Evolutionary conservation across 2,113 vertebrate genomes (phyloP).

Genomic region (Mesoclemmys tuberculata): DNA sequence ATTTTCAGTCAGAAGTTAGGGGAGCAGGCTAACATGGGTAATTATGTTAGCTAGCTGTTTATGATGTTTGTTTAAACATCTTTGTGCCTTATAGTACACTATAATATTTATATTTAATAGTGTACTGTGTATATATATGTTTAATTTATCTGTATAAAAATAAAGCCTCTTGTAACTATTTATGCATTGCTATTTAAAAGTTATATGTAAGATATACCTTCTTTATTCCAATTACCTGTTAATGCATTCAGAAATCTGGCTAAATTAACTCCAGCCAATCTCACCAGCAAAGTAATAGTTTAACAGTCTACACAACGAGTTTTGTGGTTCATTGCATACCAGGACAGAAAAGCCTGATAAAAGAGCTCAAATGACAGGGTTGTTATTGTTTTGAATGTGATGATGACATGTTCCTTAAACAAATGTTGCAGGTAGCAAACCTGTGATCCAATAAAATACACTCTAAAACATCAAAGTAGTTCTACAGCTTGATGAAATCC

Average conservation of each 20-base stretch:
- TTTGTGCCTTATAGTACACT: background rate
- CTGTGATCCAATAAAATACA: slow-evolving; percentile 60
- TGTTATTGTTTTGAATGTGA: slow-evolving; percentile 58
- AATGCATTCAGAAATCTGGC: background rate
- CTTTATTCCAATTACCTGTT: too few species aligned
- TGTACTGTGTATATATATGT: background rate
- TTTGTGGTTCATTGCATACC: slow-evolving; percentile 49
- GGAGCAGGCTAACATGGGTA: background rate
- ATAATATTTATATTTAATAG: background rate
- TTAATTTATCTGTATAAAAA: background rate
- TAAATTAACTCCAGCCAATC: slow-evolving; percentile 3
- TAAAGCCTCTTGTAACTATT: background rate
- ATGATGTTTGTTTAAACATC: background rate
- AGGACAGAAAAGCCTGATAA: slow-evolving; percentile 43
- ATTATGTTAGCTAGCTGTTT: background rate
- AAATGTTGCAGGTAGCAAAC: slow-evolving; percentile 63
- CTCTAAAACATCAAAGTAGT: slow-evolving; percentile 63
- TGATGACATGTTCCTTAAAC: slow-evolving; percentile 64
- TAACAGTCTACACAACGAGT: background rate
- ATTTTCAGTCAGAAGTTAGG: background rate
- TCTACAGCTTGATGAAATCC: slow-evolving; percentile 55
- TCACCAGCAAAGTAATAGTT: slow-evolving; percentile 37
- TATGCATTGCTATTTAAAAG: background rate
- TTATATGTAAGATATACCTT: too few species aligned
- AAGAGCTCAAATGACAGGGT: slow-evolving; percentile 49